These are phyloP conservation scores for Ridgeia piscesae DNA, from an alignment of 1,140 invertebrate genomes.

Conservation along the genomic window DNA sequence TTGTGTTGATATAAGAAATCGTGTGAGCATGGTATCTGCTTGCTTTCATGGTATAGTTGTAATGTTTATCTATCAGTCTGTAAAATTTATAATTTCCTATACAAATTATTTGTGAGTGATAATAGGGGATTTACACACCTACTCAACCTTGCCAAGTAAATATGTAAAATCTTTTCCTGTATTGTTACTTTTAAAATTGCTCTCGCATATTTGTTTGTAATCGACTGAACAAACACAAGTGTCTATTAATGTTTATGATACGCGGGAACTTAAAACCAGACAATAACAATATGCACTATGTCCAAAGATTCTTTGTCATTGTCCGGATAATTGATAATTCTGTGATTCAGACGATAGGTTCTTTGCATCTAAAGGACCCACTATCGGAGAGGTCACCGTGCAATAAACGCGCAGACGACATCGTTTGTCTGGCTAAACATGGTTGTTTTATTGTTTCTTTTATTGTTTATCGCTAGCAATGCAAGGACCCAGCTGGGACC, in stretches of 20 bases:
- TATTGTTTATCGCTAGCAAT: not conserved
- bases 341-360: not conserved
- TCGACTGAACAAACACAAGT: not conserved
- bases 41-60: not conserved
- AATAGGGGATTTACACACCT: not conserved
- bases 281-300: not conserved
- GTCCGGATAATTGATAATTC: not conserved
- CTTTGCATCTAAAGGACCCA: not conserved
- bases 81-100: not conserved
- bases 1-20: not conserved
- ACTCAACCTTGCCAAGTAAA: not conserved
- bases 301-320: not conserved
- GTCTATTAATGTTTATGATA: not conserved
- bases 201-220: not conserved
- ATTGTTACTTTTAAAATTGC: not conserved
- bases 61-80: not conserved
- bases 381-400: not conserved
- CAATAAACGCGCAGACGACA: not conserved
- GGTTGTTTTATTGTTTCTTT: not conserved
- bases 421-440: slow-evolving; percentile 1
- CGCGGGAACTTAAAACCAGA: not conserved
- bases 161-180: not conserved
- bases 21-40: not conserved
- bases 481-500: not conserved
- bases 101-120: not conserved